These are phyloP conservation scores for Ectemnius continuus DNA, from an alignment of 2,888 invertebrate species.

Conservation along the genomic window DNA sequence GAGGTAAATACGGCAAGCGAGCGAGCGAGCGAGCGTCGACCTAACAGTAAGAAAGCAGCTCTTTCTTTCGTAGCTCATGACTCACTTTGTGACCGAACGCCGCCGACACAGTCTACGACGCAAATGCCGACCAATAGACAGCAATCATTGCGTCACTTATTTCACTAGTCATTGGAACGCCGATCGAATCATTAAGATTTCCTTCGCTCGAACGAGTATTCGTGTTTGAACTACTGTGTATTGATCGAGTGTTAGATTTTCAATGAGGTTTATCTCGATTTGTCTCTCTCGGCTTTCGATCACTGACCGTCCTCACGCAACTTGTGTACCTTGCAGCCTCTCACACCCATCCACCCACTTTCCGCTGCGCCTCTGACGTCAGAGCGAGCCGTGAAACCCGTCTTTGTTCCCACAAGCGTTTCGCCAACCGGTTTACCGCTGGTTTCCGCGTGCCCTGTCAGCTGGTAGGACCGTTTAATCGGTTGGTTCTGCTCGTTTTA, in stretches of 20 bases:
- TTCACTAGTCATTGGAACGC: not conserved
- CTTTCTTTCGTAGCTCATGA: constrained; percentile 29
- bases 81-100: constrained; percentile 33
- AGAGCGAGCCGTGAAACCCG: constrained; percentile 67
- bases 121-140: constrained; percentile 35
- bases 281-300: constrained; percentile 45
- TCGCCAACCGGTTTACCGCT: constrained; percentile 71
- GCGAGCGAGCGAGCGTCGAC: not conserved
- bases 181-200: too few species aligned
- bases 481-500: constrained; percentile 41
- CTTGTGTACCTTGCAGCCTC: constrained; percentile 29
- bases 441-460: constrained; percentile 71
- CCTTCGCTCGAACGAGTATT: too few species aligned
- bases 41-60: constrained; percentile 10
- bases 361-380: constrained; percentile 69
- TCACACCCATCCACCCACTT: constrained; percentile 62
- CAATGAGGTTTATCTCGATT: not conserved
- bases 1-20: constrained; percentile 3
- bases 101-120: constrained; percentile 35
- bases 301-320: constrained; percentile 70
- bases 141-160: not conserved
- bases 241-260: too few species aligned
- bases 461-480: constrained; percentile 67
- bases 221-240: too few species aligned
- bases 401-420: constrained; percentile 75